Conservation (phyloP, 2,888 invertebrate genomes). For the Drosophila nr. fundita region DNA sequence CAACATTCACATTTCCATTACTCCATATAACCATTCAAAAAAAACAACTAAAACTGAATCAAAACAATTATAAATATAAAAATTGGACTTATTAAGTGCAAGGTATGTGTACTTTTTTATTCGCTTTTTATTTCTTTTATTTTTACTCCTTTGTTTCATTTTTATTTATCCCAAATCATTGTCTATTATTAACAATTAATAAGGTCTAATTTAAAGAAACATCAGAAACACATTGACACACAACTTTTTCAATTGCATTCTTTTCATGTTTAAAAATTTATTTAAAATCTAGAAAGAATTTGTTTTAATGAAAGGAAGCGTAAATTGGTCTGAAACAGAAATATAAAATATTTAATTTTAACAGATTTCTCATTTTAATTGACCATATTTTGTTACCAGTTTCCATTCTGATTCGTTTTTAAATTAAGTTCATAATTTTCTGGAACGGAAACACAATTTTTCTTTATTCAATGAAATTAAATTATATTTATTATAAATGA, state of each 20-base stretch:
- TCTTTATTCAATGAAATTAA: background rate
- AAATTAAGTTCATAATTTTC: background rate
- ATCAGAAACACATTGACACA: background rate
- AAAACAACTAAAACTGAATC: conserved; percentile 13
- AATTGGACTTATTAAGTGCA: conserved; percentile 75
- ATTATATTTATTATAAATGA: background rate
- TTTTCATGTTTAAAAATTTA: background rate
- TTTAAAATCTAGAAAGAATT: background rate
- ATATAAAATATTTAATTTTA: background rate
- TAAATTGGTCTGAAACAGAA: background rate
- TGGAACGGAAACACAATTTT: background rate
- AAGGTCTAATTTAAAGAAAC: background rate
- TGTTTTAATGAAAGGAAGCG: background rate
- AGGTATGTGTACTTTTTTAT: conserved; percentile 75
- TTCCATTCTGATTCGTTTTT: background rate
- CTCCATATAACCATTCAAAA: background rate
- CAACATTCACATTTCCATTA: conserved; percentile 1
- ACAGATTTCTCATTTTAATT: background rate
- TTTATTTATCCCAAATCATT: conserved; percentile 7
- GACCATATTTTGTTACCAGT: no score
- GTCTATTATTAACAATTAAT: background rate
- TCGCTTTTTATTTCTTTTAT: conserved; percentile 44
- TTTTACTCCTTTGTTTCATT: conserved; percentile 17
- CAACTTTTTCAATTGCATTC: background rate
- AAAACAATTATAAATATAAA: conserved; percentile 26